These are phyloP conservation scores for Diloba caeruleocephala DNA, from an alignment of 2,888 invertebrate species.

Conservation along the genomic window DNA sequence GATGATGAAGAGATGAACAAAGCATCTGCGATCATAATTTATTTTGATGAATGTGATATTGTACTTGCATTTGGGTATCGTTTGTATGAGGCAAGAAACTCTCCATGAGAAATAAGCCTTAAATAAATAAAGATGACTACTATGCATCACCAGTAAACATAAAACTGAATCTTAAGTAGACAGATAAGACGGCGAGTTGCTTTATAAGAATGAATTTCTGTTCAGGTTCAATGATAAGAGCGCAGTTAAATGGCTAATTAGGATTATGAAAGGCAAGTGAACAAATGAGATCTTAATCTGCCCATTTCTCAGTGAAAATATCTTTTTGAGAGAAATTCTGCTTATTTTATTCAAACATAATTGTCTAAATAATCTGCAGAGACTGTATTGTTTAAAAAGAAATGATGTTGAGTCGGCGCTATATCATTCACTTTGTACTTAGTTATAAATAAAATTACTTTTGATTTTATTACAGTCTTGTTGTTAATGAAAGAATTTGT, in stretches of 20 bases:
- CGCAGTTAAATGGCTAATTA: conserved; percentile 67
- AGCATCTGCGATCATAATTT: too few relatives aligned
- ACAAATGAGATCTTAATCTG: conserved; percentile 74
- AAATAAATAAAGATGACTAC: conserved; percentile 32
- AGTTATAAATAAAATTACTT: conserved; percentile 18
- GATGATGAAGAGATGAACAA: too few relatives aligned
- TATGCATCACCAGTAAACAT: conserved; percentile 26
- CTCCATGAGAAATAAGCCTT: too few relatives aligned
- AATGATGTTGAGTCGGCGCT: conserved; percentile 28
- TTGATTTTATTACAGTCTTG: conserved; percentile 8
- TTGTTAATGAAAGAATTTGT: conserved; percentile 8
- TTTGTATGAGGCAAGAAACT: too few relatives aligned
- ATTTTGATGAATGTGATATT: too few relatives aligned
- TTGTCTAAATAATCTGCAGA: conserved; percentile 59
- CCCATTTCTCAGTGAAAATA: conserved; percentile 50
- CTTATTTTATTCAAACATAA: conserved; percentile 58
- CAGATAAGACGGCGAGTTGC: conserved; percentile 56
- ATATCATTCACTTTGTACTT: conserved; percentile 23
- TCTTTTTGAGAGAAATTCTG: conserved; percentile 47
- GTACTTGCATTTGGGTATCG: too few relatives aligned
- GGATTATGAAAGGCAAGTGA: conserved; percentile 69
- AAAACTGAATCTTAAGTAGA: conserved; percentile 39
- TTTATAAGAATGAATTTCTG: conserved; percentile 53
- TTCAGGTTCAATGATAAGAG: conserved; percentile 51
- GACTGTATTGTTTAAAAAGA: conserved; percentile 49